Percentiles rank a stretch among this genome's conserved stretches.
phyloP scores from a whole-genome alignment of 2,797 vertebrate species.

The Borostomias antarcticus region DNA sequence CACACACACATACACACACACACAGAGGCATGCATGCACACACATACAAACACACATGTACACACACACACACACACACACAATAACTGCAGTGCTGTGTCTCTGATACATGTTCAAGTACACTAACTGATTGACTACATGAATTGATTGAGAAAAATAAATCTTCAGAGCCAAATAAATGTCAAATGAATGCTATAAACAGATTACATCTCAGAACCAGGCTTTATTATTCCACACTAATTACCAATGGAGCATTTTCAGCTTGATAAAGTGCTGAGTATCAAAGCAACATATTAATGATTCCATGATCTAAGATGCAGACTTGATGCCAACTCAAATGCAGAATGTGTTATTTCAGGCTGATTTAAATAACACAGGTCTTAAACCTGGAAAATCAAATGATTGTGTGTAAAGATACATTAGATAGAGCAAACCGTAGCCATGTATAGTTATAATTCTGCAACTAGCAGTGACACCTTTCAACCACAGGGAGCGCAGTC shows the following conservation, averaged over 20 bases:
- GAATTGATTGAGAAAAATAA: not conserved
- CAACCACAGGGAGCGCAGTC: not conserved
- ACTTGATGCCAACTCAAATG: conserved; percentile 32
- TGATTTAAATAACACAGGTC: conserved; percentile 24
- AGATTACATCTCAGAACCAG: conserved; percentile 3
- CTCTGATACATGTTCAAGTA: not conserved
- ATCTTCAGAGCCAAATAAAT: conserved; percentile 2
- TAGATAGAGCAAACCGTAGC: not conserved
- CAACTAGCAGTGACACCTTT: not conserved
- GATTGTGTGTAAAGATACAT: not conserved
- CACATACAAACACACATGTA: conserved; percentile 1
- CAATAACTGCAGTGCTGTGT: not conserved
- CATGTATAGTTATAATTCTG: not conserved
- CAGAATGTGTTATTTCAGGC: conserved; percentile 39
- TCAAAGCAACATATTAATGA: conserved; percentile 27
- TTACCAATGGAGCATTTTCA: conserved; percentile 22
- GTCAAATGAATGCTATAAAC: conserved; percentile 24
- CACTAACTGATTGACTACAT: not conserved
- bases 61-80: conserved; percentile 12
- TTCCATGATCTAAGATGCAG: conserved; percentile 18
- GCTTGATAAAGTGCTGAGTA: conserved; percentile 31
- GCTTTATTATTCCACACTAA: conserved; percentile 41
- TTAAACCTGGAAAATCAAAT: conserved; percentile 2
- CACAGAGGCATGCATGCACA: not conserved
- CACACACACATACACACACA: not conserved